Evolutionary conservation across 1,140 invertebrate genomes (phyloP), one percentile per base, ranked within the genome.

Genomic region (Bombus huntii): DNA sequence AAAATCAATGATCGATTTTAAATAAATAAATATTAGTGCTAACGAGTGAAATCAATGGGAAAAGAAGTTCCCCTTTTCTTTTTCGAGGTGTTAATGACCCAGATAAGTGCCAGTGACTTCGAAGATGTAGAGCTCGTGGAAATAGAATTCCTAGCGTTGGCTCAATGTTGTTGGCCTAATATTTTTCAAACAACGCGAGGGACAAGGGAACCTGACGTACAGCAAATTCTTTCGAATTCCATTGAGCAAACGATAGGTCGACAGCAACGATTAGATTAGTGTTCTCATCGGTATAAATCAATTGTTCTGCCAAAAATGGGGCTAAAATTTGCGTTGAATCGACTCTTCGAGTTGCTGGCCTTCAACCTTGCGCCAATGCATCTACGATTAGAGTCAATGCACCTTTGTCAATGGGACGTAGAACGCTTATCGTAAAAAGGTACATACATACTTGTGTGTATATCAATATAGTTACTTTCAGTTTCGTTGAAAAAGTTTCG

Each of bases 261-360:
- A 34, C 31, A 12, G 74, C 18, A 22, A 13, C 62, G 42, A 87
- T 76, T 75, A 81, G 76, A 78, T 86, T 47, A n/a, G 22, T 53
- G 47, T 59, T 44, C 18, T 25, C 42, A 42, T 37, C 47, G 84
- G n/a, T 72, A 39, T 10, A 71, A 53, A 85, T 84, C 81, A 72
- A 90, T 91, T 88, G 87, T 90, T 77, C 39, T 15, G 8, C 81
- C 87, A 66, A 89, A 91, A 91, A 90, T 70, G 89, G 90, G 87
- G 25, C 37, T 18, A 74, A 47, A 71, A 91, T 91, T 91, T 91
- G 85, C 90, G 79, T 91, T 91, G 70, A 91, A 91, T 91, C 59
- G 89, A 68, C 68, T 74, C 81, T 9, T 77, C 15, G 44, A 12
- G 34, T 8, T 66, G 31, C 3, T 73, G 81, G 82, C 82, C 89